Evolutionary conservation across 2,888 invertebrate genomes (phyloP).

Genomic region (Synergus gifuensis): DNA sequence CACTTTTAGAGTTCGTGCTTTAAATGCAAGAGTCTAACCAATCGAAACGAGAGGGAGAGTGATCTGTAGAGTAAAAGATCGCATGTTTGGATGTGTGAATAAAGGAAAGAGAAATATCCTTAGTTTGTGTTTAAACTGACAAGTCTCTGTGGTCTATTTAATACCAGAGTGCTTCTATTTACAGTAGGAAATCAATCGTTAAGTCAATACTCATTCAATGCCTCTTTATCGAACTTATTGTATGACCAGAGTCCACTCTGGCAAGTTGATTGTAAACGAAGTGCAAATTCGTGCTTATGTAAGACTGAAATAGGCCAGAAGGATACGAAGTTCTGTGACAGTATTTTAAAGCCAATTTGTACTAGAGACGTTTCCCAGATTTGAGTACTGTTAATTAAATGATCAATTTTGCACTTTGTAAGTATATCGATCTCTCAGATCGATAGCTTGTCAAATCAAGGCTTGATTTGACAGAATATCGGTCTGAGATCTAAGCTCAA

Average conservation of each 20-base stretch:
- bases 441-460: too few species aligned
- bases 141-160: neutral
- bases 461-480: too few species aligned
- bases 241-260: neutral
- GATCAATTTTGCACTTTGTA: too few species aligned
- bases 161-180: neutral
- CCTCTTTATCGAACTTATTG: neutral
- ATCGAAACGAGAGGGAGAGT: conserved; percentile 46
- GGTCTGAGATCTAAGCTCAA: neutral
- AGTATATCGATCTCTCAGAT: neutral
- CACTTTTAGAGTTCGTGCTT: conserved; percentile 47
- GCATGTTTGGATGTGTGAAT: neutral
- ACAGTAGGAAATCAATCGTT: neutral
- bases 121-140: neutral
- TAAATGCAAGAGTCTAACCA: conserved; percentile 49
- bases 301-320: neutral
- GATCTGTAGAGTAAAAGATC: conserved; percentile 29
- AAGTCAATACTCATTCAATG: neutral
- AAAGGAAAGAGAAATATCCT: neutral
- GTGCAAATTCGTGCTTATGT: neutral
- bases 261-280: neutral
- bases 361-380: neutral
- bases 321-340: neutral
- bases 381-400: neutral
- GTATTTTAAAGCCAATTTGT: neutral